Percentiles rank a stretch among this genome's conserved stretches.
These are phyloP conservation scores for Radopholus similis DNA, from an alignment of 1,140 invertebrate genomes.

Conservation along the genomic window DNA sequence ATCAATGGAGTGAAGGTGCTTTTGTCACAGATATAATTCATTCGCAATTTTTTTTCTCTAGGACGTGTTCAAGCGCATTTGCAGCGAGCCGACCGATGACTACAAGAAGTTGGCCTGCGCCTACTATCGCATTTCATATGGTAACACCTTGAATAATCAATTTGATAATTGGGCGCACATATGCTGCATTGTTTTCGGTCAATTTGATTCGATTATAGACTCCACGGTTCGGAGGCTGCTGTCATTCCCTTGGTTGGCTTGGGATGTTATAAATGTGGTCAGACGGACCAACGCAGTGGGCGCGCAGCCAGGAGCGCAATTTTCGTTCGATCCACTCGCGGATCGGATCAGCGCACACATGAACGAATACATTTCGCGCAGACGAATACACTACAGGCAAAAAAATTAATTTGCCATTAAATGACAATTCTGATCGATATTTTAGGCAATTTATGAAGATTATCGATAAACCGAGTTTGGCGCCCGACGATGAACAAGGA, in stretches of 20 bases:
- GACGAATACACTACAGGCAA: too few species aligned
- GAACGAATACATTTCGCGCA: constrained; percentile 27
- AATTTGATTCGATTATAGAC: constrained; percentile 19
- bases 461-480: constrained; percentile 3
- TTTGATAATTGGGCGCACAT: too few species aligned
- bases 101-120: constrained; percentile 35
- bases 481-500: not conserved
- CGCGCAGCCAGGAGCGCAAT: not conserved
- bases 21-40: not conserved
- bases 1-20: constrained; percentile 10
- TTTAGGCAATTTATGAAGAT: constrained; percentile 6
- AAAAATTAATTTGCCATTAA: constrained; percentile 4
- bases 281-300: constrained; percentile 21
- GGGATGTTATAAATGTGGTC: constrained; percentile 37
- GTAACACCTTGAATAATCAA: not conserved
- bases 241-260: constrained; percentile 43
- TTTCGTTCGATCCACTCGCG: constrained; percentile 41
- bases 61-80: constrained; percentile 27
- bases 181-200: too few species aligned
- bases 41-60: not conserved
- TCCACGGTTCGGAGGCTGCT: constrained; percentile 24
- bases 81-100: constrained; percentile 31
- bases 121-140: constrained; percentile 36
- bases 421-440: not conserved
- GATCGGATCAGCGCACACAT: constrained; percentile 38